A percentile compares a stretch with the other conserved stretches of the same genome.
Conservation (phyloP, 2,888 invertebrate genomes). For the Epistrophe eligans region DNA sequence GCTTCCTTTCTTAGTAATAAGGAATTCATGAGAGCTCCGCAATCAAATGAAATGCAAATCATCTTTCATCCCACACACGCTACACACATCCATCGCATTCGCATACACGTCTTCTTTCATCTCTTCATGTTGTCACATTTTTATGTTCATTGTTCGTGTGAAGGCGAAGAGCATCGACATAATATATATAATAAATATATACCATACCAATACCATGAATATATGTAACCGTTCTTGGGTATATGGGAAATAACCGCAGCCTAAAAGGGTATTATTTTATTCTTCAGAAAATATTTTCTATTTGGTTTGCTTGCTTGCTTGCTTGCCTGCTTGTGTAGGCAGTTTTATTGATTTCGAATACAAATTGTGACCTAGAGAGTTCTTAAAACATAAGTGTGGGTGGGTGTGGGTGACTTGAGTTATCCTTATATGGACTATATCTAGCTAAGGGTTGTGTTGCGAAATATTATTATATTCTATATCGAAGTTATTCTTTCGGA, state of each 20-base stretch:
- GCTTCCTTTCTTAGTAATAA: conserved; percentile 49
- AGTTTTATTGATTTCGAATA: conserved; percentile 21
- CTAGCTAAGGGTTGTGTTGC: neutral
- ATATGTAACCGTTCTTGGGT: neutral
- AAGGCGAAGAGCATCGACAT: neutral
- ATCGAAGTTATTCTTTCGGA: neutral
- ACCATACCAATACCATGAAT: too few relatives aligned
- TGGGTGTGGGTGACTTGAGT: neutral
- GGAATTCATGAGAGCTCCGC: conserved; percentile 53
- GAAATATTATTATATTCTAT: neutral
- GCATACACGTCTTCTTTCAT: conserved; percentile 14
- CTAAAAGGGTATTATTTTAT: conserved; percentile 9
- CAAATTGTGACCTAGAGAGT: conserved; percentile 24
- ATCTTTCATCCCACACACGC: neutral
- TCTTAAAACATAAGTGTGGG: neutral
- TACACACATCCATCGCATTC: neutral
- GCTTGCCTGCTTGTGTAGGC: neutral
- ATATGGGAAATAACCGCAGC: conserved; percentile 1
- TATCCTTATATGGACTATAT: neutral
- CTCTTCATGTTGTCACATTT: conserved; percentile 37
- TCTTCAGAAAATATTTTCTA: neutral
- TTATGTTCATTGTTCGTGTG: conserved; percentile 20
- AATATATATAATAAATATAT: too few relatives aligned
- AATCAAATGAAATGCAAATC: conserved; percentile 64
- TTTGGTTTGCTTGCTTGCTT: neutral